Evolutionary conservation across 2,888 invertebrate genomes (phyloP).

Genomic region (Arctia plantaginis): DNA sequence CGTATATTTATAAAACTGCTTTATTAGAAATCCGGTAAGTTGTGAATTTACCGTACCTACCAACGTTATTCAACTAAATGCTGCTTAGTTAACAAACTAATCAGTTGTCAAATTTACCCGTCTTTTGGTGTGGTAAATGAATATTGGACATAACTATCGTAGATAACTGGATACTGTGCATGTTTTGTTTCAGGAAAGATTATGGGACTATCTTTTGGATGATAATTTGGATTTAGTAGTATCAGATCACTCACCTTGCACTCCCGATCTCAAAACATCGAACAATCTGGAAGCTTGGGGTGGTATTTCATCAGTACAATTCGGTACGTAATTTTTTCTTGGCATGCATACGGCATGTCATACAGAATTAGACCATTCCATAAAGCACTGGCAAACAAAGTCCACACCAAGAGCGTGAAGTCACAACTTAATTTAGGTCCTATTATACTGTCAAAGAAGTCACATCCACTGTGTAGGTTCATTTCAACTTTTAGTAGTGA

Average conservation of each 20-base stretch:
- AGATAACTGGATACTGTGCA: not conserved
- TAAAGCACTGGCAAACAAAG: not conserved
- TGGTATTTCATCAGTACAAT: slow-evolving; percentile 91
- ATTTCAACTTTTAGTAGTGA: no score
- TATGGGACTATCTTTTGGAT: slow-evolving; percentile 88
- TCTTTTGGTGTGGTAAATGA: not conserved
- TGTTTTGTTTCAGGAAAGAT: slow-evolving; percentile 73
- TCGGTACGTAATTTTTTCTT: slow-evolving; percentile 71
- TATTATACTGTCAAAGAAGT: no score
- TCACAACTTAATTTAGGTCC: not conserved
- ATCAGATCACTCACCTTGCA: slow-evolving; percentile 90
- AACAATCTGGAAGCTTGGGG: slow-evolving; percentile 91
- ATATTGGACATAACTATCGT: not conserved
- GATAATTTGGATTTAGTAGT: slow-evolving; percentile 88
- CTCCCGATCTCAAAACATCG: slow-evolving; percentile 88
- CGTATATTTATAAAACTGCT: not conserved
- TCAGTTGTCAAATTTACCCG: not conserved
- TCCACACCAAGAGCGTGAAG: not conserved
- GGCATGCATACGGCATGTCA: not conserved
- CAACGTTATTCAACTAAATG: not conserved
- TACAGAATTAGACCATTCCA: not conserved
- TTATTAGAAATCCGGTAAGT: not conserved
- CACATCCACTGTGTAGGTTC: no score
- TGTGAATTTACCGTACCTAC: not conserved
- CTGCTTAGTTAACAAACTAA: not conserved